Percentiles rank a stretch among this genome's conserved stretches.
Evolutionary conservation across 2,113 vertebrate genomes (phyloP).

Genomic region (Silurus glanis): DNA sequence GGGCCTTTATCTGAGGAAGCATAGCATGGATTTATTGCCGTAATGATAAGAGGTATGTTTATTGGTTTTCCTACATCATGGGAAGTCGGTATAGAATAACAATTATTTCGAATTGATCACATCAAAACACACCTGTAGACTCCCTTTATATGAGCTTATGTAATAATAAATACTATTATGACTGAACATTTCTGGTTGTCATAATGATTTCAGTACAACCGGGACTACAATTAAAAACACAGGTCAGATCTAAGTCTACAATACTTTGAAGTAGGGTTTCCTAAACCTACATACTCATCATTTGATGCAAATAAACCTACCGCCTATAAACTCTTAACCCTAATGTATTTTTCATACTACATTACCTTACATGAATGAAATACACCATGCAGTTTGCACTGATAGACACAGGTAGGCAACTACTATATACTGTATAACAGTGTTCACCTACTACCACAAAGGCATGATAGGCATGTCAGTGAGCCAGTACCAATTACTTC

Average conservation of each 20-base stretch:
- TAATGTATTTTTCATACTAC: neutral
- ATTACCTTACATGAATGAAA: neutral
- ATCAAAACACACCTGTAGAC: neutral
- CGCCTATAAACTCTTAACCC: neutral
- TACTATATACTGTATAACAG: neutral
- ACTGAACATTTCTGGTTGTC: neutral
- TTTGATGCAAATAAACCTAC: neutral
- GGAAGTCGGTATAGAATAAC: neutral
- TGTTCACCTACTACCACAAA: neutral
- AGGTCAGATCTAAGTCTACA: neutral
- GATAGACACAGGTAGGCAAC: neutral
- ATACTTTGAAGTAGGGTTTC: neutral
- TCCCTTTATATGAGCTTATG: neutral
- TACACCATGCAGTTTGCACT: neutral
- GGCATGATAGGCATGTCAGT: neutral
- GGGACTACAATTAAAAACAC: neutral
- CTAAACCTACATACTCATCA: neutral
- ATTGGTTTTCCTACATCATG: neutral
- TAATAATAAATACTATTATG: no score
- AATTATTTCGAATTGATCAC: neutral
- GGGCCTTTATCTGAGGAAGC: constrained; percentile 1
- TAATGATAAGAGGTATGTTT: neutral
- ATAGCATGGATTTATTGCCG: neutral
- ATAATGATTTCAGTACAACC: neutral
- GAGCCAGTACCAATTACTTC: neutral